Evolutionary conservation across 2,888 invertebrate genomes (phyloP), one percentile per base, ranked within the genome.

Genomic region (Eupithecia vulgata): DNA sequence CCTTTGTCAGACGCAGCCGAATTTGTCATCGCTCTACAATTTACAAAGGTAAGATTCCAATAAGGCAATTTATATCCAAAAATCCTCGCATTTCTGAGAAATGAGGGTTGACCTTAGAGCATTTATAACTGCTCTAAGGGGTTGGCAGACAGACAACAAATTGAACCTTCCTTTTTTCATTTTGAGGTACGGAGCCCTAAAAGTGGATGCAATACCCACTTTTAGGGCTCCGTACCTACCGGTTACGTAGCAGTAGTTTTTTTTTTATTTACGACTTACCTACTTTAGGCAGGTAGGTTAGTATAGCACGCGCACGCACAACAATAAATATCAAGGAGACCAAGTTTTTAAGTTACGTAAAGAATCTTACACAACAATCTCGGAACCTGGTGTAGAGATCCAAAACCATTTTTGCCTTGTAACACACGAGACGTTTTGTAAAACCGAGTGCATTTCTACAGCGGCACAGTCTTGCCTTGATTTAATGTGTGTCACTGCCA

Each of bases 1-100:
- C 45, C 68, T 70, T 67, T 68, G 64, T 65, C 35, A 42, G 17
- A 67, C 17, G 35, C 57, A 64, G 70, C 15, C 70, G 72, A 57
- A 17, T 37, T 30, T 59, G 30, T 59, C 15, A 10, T 12, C 5
- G 57, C 57, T 25, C 12, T 52, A 21, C 52, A 12, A 57, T 57
- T 57, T 25, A 13, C 57, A 57, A 25, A 61, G 34, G 34, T 34
- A 61, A 21, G 15, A 42, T 68, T 68, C 17, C 30, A 34, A 61
- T 61, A n/a, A n/a, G n/a, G n/a, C n/a, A n/a, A n/a, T n/a, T n/a
- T n/a, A n/a, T n/a, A n/a, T n/a, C n/a, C n/a, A n/a, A n/a, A n/a
- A n/a, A n/a, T n/a, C n/a, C n/a, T n/a, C n/a, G n/a, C n/a, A n/a
- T n/a, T n/a, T n/a, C n/a, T n/a, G n/a, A n/a, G n/a, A n/a, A n/a